Conservation (phyloP, 35 echinoderm and acorn worm genomes). For the Ophiothrix spiculata region DNA sequence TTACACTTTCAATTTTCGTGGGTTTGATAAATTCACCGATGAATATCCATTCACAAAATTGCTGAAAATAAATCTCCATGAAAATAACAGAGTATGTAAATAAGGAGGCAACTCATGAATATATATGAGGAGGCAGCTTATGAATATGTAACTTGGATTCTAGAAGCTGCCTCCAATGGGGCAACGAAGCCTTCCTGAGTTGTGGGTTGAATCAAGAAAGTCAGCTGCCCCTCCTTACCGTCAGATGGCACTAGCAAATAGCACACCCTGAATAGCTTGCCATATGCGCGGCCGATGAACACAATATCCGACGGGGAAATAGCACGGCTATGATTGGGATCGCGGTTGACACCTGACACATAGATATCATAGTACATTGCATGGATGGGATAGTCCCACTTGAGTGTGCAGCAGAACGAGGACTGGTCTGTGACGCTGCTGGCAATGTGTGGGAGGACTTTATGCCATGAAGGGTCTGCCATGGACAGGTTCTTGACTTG, state of each 20-base stretch:
- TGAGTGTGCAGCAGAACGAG: conserved; percentile 67
- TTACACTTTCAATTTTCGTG: no score
- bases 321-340: conserved; percentile 57
- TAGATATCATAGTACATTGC: conserved; percentile 75
- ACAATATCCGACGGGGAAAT: conserved; percentile 24
- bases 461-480: conserved; percentile 62
- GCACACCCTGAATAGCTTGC: conserved; percentile 63
- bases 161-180: conserved; percentile 37
- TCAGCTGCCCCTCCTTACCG: conserved; percentile 16
- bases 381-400: conserved; percentile 52
- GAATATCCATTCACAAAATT: no score
- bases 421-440: conserved; percentile 28
- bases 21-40: no score
- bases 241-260: conserved; percentile 59
- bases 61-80: no score
- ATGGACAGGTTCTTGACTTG: conserved; percentile 69
- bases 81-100: no score
- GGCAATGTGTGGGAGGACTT: conserved; percentile 24
- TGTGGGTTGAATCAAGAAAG: conserved; percentile 68
- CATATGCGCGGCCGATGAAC: conserved; percentile 65
- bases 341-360: conserved; percentile 52
- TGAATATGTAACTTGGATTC: conserved; percentile 57
- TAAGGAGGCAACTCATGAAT: no score
- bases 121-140: no score
- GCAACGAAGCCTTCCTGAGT: conserved; percentile 66